Evolutionary conservation across 2,888 invertebrate genomes (phyloP), one percentile per base, ranked within the genome.

Genomic region (Ectemnius continuus): DNA sequence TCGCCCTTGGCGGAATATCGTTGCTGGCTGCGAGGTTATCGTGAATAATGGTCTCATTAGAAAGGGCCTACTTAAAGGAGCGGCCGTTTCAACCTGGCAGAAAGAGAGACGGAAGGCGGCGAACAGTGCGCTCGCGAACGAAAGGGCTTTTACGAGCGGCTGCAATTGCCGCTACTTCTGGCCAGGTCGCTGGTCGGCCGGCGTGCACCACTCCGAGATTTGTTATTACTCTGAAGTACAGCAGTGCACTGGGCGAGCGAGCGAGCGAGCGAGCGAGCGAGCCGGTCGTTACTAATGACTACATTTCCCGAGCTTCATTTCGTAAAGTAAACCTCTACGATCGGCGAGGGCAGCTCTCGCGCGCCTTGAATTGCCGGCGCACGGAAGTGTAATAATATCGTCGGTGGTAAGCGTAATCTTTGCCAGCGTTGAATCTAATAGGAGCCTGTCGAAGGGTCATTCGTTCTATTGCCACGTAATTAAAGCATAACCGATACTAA

Each of bases 21-120:
- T 45, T 57, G 61, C 69, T 75, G 65, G 70, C 58, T 18, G 65
- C 62, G 58, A 18, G 52, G 67, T 66, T 70, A 72, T 73, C 67
- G 67, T 66, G 66, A 78, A 76, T 71, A 71, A 71, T 70, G 75
- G 64, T 61, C 67, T 67, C 67, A 64, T 75, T 75, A 65, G 64
- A 69, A 76, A 78, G 66, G 70, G 76, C 76, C 69, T 61, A 61
- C 59, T 65, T 76, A 76, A 76, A 63, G 76, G 73, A 56, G 69
- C 61, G 46, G 47, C 52, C 52, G 23, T 4, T 28, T 20, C 69
- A 45, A 14, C 26, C n/a, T 36, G 36, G 23, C 23, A 23, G 48
- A 20, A 20, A 18, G n/a, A 46, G 52, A 26, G 73, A 13, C 0
- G 3, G 23, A 23, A n/a, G n/a, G n/a, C 46, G 60, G 52, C 66